Conservation (phyloP, 2,888 invertebrate species). For the Catonia carolina region DNA sequence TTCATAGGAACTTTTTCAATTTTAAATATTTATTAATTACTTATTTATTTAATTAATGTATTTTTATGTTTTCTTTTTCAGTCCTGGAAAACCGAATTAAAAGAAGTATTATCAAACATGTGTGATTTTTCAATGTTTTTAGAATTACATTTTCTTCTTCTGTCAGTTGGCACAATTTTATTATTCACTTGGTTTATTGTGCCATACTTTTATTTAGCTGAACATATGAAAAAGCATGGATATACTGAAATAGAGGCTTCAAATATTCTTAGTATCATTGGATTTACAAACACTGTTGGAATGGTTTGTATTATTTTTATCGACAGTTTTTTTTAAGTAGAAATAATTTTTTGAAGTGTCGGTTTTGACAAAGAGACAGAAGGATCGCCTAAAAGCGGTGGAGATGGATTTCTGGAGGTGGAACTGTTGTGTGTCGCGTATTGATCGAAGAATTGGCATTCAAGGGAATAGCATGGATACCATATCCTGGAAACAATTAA, state of each 20-base stretch:
- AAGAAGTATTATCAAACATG: conserved; percentile 61
- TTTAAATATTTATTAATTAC: no score
- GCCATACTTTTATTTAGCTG: conserved; percentile 89
- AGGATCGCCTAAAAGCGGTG: no score
- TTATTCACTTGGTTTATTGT: conserved; percentile 93
- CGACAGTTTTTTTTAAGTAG: no score
- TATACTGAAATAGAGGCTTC: conserved; percentile 69
- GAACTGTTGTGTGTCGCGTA: no score
- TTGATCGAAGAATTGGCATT: no score
- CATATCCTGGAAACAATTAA: no score
- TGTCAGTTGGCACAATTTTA: conserved; percentile 79
- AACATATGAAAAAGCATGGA: conserved; percentile 65
- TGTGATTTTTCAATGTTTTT: conserved; percentile 74
- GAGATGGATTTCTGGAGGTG: no score
- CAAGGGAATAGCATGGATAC: no score
- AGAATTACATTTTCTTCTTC: conserved; percentile 67
- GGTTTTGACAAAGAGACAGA: no score
- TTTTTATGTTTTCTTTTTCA: conserved; percentile 43
- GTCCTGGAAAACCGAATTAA: conserved; percentile 64
- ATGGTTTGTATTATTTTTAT: conserved; percentile 61
- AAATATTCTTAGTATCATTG: conserved; percentile 75
- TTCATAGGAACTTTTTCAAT: no score
- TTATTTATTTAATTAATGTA: no score
- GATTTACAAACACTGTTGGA: conserved; percentile 83
- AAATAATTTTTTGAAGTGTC: no score